These are phyloP conservation scores for zebrafish (Danio rerio) DNA, from an alignment of 2,113 vertebrate species.

Conservation along the genomic window GRCz12tu NC_133199.1:35202501-35203000, in stretches of 20 bases:
- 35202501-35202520: conserved; percentile 68
- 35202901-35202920: too few species aligned
- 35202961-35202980: too few species aligned
- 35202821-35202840: too few species aligned
- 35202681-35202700: conserved; percentile 56
- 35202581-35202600: conserved; percentile 31
- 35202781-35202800: too few species aligned
- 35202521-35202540: conserved; percentile 56
- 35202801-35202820: too few species aligned
- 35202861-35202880: too few species aligned
- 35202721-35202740: conserved; percentile 26
- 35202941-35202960: too few species aligned
- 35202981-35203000: too few species aligned
- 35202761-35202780: background rate
- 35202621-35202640: conserved; percentile 55
- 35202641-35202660: conserved; percentile 50
- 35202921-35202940: too few species aligned
- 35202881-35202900: too few species aligned
- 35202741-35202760: background rate
- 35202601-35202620: conserved; percentile 40
- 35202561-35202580: conserved; percentile 35
- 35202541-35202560: conserved; percentile 46
- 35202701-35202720: conserved; percentile 42
- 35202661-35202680: conserved; percentile 33
- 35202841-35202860: too few species aligned